These are phyloP conservation scores for Clytia hemisphaerica DNA, from an alignment of 30 jellyfish, hydroid and myxozoan species.

Conservation along the genomic window DNA sequence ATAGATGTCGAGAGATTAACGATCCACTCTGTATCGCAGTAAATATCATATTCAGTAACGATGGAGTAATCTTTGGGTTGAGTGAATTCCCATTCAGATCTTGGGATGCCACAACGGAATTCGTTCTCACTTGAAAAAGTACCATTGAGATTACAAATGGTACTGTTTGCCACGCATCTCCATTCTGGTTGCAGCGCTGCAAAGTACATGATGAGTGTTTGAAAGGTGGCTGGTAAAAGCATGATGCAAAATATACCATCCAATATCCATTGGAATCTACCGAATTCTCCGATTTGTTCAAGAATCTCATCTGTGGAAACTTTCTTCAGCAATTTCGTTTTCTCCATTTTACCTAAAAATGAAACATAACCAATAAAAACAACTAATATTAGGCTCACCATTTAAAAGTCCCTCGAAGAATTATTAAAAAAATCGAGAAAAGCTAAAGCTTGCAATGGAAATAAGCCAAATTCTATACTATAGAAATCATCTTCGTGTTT, in stretches of 20 bases:
- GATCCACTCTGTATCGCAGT: slow-evolving; percentile 61
- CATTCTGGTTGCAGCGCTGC: slow-evolving; percentile 63
- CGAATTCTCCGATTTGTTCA: slow-evolving; percentile 60
- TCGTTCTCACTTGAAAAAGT: slow-evolving; percentile 17
- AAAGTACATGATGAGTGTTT: slow-evolving; percentile 58
- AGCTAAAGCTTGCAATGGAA: too few species aligned
- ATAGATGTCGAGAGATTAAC: slow-evolving; percentile 51
- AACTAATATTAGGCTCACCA: too few species aligned
- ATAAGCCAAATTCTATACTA: too few species aligned
- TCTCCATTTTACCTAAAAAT: too few species aligned
- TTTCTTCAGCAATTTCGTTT: too few species aligned
- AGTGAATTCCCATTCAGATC: slow-evolving; percentile 52
- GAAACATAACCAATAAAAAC: too few species aligned
- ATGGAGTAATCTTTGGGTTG: slow-evolving; percentile 52
- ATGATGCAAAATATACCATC: slow-evolving; percentile 45
- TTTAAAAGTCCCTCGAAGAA: too few species aligned
- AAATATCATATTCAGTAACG: slow-evolving; percentile 62
- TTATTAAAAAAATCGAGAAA: too few species aligned
- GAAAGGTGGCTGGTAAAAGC: slow-evolving; percentile 52
- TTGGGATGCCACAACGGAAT: slow-evolving; percentile 20
- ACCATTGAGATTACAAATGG: slow-evolving; percentile 26
- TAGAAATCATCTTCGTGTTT: too few species aligned
- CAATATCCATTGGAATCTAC: slow-evolving; percentile 42
- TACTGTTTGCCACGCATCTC: slow-evolving; percentile 62
- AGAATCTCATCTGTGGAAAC: slow-evolving; percentile 35